phyloP scores from a whole-genome alignment of 2,797 vertebrate genomes.

The Brachyrhaphis roseni region DNA sequence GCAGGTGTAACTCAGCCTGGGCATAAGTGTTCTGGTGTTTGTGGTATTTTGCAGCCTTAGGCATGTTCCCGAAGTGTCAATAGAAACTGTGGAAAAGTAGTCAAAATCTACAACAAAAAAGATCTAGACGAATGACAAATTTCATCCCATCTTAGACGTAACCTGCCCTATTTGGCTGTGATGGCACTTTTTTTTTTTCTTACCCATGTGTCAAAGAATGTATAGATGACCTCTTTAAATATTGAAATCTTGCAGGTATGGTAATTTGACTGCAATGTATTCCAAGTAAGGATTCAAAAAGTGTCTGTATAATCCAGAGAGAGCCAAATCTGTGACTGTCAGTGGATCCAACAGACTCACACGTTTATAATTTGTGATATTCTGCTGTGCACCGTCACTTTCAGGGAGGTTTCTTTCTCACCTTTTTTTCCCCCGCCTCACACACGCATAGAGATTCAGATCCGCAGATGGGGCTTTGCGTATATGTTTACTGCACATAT shows the following conservation, averaged over 20 bases:
- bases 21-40: conserved; percentile 25
- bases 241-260: conserved; percentile 26
- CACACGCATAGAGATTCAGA: neutral
- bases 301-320: conserved; percentile 28
- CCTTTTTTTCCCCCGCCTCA: neutral
- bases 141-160: conserved; percentile 26
- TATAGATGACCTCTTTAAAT: conserved; percentile 30
- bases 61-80: conserved; percentile 45
- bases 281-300: conserved; percentile 29
- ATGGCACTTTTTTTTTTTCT: conserved; percentile 6
- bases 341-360: conserved; percentile 26
- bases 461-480: conserved; percentile 21
- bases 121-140: conserved; percentile 38
- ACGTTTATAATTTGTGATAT: conserved; percentile 21
- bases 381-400: conserved; percentile 33
- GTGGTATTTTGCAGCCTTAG: conserved; percentile 38
- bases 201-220: conserved; percentile 31
- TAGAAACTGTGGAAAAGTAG: conserved; percentile 34
- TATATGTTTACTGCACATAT: conserved; percentile 4
- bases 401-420: conserved; percentile 15
- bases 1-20: conserved; percentile 12
- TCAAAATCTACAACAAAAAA: conserved; percentile 26
- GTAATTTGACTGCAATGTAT: conserved; percentile 22
- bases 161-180: conserved; percentile 21
- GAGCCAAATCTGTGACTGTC: conserved; percentile 30